phyloP scores from a whole-genome alignment of 2,113 vertebrate genomes.

The Trogon surrucura region DNA sequence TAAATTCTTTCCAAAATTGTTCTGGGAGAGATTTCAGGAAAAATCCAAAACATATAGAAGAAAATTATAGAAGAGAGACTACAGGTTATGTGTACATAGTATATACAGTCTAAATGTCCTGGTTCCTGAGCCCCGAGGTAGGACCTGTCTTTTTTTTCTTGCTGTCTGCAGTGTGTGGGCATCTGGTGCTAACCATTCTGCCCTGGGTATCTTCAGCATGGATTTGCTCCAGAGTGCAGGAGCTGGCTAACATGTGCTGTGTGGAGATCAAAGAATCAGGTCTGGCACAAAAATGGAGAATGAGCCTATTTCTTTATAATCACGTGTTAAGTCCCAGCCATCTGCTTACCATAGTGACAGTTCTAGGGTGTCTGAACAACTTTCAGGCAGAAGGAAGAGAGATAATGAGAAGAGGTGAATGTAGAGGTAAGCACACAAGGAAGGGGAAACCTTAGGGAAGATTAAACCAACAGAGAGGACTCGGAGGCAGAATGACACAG shows the following conservation, averaged over 20 bases:
- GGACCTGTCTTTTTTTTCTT: background rate
- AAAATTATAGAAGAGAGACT: background rate
- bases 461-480: background rate
- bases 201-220: background rate
- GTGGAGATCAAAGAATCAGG: background rate
- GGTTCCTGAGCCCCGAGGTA: background rate
- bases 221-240: background rate
- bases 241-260: background rate
- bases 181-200: background rate
- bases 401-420: background rate
- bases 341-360: background rate
- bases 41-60: background rate
- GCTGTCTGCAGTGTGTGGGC: too few species aligned
- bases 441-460: background rate
- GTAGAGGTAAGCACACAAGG: background rate
- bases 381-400: background rate
- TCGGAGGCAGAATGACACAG: background rate
- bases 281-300: background rate
- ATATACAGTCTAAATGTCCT: background rate
- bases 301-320: background rate
- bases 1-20: background rate
- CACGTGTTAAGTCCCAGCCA: background rate
- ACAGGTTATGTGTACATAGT: background rate
- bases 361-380: background rate
- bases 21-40: background rate